Conservation (phyloP, 2,797 vertebrate genomes). For the Botia kubotai region DNA sequence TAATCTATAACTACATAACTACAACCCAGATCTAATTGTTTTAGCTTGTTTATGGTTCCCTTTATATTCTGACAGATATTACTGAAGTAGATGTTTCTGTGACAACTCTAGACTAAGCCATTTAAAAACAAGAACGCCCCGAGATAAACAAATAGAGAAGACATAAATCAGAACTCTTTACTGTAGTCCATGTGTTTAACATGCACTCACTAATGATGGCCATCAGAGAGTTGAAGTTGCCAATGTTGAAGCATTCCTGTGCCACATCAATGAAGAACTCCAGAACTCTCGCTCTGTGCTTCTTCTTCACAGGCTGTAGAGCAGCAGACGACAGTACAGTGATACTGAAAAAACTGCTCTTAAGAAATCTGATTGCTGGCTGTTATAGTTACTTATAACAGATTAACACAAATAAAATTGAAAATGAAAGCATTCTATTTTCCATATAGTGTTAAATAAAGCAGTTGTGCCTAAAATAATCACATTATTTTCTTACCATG, state of each 20-base stretch:
- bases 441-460: neutral
- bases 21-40: neutral
- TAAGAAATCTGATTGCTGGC: neutral
- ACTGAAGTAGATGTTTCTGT: too few species aligned
- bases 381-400: neutral
- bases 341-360: constrained; percentile 14
- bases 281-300: constrained; percentile 89
- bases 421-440: too few species aligned
- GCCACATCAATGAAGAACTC: constrained; percentile 97
- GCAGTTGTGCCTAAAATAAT: neutral
- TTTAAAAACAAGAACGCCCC: too few species aligned
- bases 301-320: constrained; percentile 91
- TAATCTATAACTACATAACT: neutral
- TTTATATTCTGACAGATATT: too few species aligned
- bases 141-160: neutral
- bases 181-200: neutral
- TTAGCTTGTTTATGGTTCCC: too few species aligned
- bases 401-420: neutral
- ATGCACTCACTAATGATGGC: constrained; percentile 92
- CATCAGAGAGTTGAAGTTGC: constrained; percentile 97
- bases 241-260: constrained; percentile 95
- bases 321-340: constrained; percentile 45
- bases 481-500: constrained; percentile 79
- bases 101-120: too few species aligned
- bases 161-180: neutral